Conservation (phyloP, 2,113 vertebrate genomes). For the Petrocephalus zakoni region DNA sequence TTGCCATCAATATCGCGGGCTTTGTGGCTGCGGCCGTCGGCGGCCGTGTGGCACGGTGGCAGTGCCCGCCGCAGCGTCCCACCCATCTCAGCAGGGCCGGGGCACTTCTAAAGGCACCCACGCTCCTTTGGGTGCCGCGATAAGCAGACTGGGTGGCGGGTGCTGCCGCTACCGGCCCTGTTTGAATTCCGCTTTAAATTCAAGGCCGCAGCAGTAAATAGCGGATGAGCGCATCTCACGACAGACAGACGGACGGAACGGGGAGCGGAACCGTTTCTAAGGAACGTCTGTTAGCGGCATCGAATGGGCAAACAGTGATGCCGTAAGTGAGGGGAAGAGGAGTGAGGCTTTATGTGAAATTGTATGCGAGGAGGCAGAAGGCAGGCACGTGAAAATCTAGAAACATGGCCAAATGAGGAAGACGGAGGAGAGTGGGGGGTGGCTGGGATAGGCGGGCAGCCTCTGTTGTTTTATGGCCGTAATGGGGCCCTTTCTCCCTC, state of each 20-base stretch:
- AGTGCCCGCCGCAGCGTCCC: slow-evolving; percentile 23
- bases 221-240: background rate
- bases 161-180: background rate
- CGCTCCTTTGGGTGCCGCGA: background rate
- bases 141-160: background rate
- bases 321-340: background rate
- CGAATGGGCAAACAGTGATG: background rate
- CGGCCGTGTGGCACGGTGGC: slow-evolving; percentile 46
- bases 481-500: slow-evolving; percentile 42
- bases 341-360: background rate
- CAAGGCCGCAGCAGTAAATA: background rate
- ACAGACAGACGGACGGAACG: background rate
- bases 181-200: background rate
- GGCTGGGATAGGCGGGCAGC: background rate
- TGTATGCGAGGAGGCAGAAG: background rate
- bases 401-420: background rate
- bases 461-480: slow-evolving; percentile 37
- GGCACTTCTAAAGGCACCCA: background rate
- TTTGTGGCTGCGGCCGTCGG: slow-evolving; percentile 54
- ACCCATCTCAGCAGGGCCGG: background rate
- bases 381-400: background rate
- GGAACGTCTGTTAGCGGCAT: background rate
- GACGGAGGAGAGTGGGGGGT: background rate
- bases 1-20: slow-evolving; percentile 66
- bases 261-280: background rate